phyloP scores from a whole-genome alignment of 1,140 invertebrate species.

The Bombus pascuorum region DNA sequence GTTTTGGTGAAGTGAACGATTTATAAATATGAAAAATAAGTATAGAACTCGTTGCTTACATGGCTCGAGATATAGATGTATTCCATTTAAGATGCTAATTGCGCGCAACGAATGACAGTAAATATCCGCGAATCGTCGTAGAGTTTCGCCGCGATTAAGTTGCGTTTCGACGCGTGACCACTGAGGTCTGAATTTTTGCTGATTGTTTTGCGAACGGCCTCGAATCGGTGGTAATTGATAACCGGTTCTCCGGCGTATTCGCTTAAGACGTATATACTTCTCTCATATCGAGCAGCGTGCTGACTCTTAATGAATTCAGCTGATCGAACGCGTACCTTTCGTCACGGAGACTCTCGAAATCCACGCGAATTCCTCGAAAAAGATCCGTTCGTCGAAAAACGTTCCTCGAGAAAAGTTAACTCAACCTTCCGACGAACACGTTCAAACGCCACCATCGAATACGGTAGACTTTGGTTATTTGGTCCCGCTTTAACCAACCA shows the following conservation, averaged over 20 bases:
- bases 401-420: no score
- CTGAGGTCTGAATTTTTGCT: slow-evolving; percentile 6
- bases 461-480: background rate
- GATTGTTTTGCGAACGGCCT: slow-evolving; percentile 16
- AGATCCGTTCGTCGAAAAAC: background rate
- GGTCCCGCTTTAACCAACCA: background rate
- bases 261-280: background rate
- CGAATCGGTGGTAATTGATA: slow-evolving; percentile 27
- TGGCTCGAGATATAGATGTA: background rate
- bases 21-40: background rate
- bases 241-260: slow-evolving; percentile 29
- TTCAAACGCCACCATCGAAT: no score
- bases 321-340: background rate
- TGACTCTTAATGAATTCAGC: slow-evolving; percentile 18
- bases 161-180: slow-evolving; percentile 21
- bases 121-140: background rate
- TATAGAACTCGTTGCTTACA: background rate
- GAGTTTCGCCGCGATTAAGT: slow-evolving; percentile 1
- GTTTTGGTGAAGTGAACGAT: background rate
- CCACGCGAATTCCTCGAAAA: background rate
- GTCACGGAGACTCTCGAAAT: background rate
- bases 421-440: background rate
- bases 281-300: background rate
- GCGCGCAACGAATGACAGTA: background rate
- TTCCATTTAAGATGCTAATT: background rate